Percentiles rank a stretch among this genome's conserved stretches.
Conservation (phyloP, 2,113 vertebrate species). For the Phocoena phocoena region DNA sequence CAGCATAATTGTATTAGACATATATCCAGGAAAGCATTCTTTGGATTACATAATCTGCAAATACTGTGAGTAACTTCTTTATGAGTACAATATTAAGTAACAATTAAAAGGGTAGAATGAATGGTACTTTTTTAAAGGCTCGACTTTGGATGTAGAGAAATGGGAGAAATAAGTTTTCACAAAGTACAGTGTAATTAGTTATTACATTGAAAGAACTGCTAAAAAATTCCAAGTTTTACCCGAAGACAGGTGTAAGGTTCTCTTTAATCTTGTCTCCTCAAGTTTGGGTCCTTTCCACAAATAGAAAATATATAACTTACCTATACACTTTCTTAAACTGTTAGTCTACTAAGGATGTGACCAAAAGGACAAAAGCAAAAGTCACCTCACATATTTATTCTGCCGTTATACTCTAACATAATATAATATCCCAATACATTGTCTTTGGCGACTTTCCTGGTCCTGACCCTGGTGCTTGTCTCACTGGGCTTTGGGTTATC, state of each 20-base stretch:
- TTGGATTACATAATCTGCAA: conserved; percentile 83
- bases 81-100: neutral
- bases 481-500: neutral
- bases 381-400: neutral
- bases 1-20: conserved; percentile 86
- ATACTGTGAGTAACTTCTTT: conserved; percentile 84
- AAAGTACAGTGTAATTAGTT: neutral
- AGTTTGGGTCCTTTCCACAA: neutral
- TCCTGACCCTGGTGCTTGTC: neutral
- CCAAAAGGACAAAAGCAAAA: conserved; percentile 21
- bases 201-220: neutral
- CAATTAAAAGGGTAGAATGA: neutral
- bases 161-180: neutral
- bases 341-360: neutral
- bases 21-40: conserved; percentile 86
- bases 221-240: neutral
- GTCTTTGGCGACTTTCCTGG: neutral
- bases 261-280: neutral
- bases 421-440: neutral
- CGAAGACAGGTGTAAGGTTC: neutral
- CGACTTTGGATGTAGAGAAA: neutral
- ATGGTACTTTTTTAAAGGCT: neutral
- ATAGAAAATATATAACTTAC: neutral
- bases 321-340: neutral
- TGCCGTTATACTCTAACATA: neutral